These are phyloP conservation scores for mouse (Mus musculus) DNA, from an alignment of 2,113 vertebrate genomes.

Conservation along the genomic window GRCm39 chr3:78912501-78913000, in stretches of 20 bases:
- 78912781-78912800: neutral
- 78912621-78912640: neutral
- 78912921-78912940: too few species aligned
- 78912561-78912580: neutral
- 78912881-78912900: neutral
- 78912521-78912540: neutral
- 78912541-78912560: neutral
- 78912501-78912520: neutral
- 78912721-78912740: neutral
- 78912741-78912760: neutral
- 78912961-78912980: too few species aligned
- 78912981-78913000: too few species aligned
- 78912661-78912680: neutral
- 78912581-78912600: neutral
- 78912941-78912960: too few species aligned
- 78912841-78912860: neutral
- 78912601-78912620: neutral
- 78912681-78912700: neutral
- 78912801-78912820: neutral
- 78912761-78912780: neutral
- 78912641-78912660: neutral
- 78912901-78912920: neutral
- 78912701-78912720: neutral
- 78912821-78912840: neutral
- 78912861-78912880: neutral